Evolutionary conservation across 2,113 vertebrate species (phyloP), one percentile per base, ranked within the genome.

Genomic region (Cyphomyrus discorhynchus): DNA sequence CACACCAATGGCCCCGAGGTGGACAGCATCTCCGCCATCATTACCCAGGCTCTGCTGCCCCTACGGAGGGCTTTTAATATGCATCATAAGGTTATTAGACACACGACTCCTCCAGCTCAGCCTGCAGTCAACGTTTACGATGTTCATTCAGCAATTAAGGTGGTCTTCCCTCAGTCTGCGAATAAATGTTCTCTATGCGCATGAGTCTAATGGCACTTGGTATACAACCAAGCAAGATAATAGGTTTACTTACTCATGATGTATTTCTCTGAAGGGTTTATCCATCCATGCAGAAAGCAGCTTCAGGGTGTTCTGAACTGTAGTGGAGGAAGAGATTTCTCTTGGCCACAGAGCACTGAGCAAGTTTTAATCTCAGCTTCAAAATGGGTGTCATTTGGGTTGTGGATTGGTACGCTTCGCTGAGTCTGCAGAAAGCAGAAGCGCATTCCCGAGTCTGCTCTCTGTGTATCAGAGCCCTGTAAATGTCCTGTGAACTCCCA

Each of bases 1-100:
- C 93, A 90, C 56, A 82, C 86, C 62, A 90, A 90, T 88, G 92
- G 93, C 93, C 93, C 91, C 88, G n/a, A 93, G 92, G 31, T 86
- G 92, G 91, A 91, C 74, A 93, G 19, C 31, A 91, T 46, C 86
- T 19, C 52, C 52, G 47, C 89, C 70, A 87, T 92, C 35, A 56
- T 89, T 90, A 93, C 86, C 88, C 84, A 74, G 62, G 87, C 50
- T 8, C 46, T 46, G 15, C 47, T 58, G 17, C 53, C 82, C 85
- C 49, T 17, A 56, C 88, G 66, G 89, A 82, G 87, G 58, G 15
- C 31, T 47, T 88, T 77, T 53, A 90, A 87, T 80, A 83, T 58
- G 49, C 85, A 47, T 84, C 84, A 70, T 90, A 88, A 90, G 70
- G 90, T 82, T 62, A 35, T 66, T 88, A 89, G 53, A 62, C 92